A percentile compares a stretch with the other conserved stretches of the same genome.
phyloP scores from a whole-genome alignment of 1,140 invertebrate species.

The Drosophila biarmipes region DNA sequence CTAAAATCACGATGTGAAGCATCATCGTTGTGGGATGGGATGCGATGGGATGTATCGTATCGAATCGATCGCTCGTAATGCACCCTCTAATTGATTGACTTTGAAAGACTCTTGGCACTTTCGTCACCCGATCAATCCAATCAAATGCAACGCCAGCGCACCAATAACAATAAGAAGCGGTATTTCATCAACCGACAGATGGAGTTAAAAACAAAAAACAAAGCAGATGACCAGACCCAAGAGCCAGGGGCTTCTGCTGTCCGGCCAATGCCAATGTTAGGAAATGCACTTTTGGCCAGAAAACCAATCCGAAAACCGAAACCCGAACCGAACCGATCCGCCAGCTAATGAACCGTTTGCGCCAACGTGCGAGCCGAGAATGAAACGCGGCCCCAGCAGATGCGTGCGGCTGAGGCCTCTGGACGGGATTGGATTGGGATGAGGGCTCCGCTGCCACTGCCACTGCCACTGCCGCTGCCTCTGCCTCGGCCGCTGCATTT shows the following conservation, averaged over 20 bases:
- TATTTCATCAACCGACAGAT: conserved; percentile 68
- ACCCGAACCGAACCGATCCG: conserved; percentile 35
- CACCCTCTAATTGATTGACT: conserved; percentile 44
- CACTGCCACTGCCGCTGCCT: conserved; percentile 7
- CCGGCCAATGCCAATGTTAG: conserved; percentile 73
- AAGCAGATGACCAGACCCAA: conserved; percentile 41
- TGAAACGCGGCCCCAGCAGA: conserved; percentile 51
- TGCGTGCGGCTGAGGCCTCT: conserved; percentile 33
- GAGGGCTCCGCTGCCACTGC: conserved; percentile 5
- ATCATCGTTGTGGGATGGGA: conserved; percentile 29
- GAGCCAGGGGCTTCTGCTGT: conserved; percentile 33
- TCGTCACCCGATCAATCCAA: conserved; percentile 51
- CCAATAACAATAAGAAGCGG: conserved; percentile 40
- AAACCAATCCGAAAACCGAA: conserved; percentile 6
- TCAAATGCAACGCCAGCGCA: conserved; percentile 42
- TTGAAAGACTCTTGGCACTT: conserved; percentile 57
- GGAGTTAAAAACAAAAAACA: conserved; percentile 41
- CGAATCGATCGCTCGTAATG: conserved; percentile 34
- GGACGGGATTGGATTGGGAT: conserved; percentile 10
- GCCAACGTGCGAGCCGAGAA: conserved; percentile 66
- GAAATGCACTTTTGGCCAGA: conserved; percentile 61
- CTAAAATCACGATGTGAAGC: conserved; percentile 41
- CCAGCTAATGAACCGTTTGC: conserved; percentile 50
- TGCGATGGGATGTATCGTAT: conserved; percentile 21
- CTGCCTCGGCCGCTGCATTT: conserved; percentile 27